Base-by-base conservation (phyloP, 1,140 invertebrate genomes). In the Hycleus phaleratus region DNA sequence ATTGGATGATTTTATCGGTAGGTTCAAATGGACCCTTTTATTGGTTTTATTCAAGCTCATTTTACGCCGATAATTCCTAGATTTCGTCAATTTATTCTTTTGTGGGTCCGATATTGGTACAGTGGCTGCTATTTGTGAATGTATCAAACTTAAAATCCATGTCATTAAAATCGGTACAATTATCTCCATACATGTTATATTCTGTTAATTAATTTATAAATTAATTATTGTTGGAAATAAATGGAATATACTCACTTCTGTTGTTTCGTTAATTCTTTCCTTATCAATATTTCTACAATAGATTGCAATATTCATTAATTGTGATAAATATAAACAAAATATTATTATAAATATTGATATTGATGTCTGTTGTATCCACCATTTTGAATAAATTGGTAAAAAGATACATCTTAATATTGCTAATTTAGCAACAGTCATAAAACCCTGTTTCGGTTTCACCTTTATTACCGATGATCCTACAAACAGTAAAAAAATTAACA, bases 401-500 rank as follows among this genome's bases (percentile, higher is more conserved):
- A 95, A 84, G 12, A 94, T 62, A 38, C 92, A 82, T 56, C 93
- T 79, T 45, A 88, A 75, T 26, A 92, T 74, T 4, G 90, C 90
- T 67, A 89, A 82, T 67, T 86, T 82, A 46, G 90, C 84, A 45
- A 94, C 88, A 8, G 87, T 88, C 8, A 86, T 79, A 66, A 94
- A 80, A 48, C 90, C 87, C 75, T 93, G 87, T 65, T 93, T 91
- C 1, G 93, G 91, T 71, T 95, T 95, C 6, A 90, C 87, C 80
- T 95, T 97, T 4, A 92, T 86, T 75, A 95, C 95, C 46, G 91
- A 93, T 18, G 92, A 95, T 45, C 92, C 91, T 94, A 38, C 40
- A 66, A 65, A 46, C 52, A 64, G 67, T 6, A 55, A 46, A 25
- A 53, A 60, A 49, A 58, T 11, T 40, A 42, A 43, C 18, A 18